Evolutionary conservation across 1,140 invertebrate genomes (phyloP).

Genomic region (Drosophila nannoptera): DNA sequence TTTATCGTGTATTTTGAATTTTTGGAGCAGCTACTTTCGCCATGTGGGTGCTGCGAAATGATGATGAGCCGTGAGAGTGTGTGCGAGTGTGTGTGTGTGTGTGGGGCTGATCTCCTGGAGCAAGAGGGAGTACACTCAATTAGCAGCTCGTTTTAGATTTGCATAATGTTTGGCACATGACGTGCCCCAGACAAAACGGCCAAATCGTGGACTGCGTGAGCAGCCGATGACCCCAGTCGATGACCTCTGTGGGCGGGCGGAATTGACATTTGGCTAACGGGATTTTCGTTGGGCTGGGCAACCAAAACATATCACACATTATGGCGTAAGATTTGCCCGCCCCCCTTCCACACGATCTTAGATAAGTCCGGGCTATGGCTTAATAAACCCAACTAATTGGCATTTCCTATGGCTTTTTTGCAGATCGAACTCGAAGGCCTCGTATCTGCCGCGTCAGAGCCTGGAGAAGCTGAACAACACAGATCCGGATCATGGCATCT

Average conservation of each 20-base stretch:
- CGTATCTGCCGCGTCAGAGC: slow-evolving; percentile 86
- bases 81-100: background rate
- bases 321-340: too few relatives aligned
- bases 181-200: background rate
- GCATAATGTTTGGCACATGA: slow-evolving; percentile 46
- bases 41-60: slow-evolving; percentile 55
- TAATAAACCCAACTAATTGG: background rate
- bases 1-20: slow-evolving; percentile 9
- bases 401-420: slow-evolving; percentile 53
- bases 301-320: too few relatives aligned
- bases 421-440: slow-evolving; percentile 90
- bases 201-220: slow-evolving; percentile 54
- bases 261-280: slow-evolving; percentile 29
- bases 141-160: slow-evolving; percentile 54
- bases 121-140: slow-evolving; percentile 46
- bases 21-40: slow-evolving; percentile 54
- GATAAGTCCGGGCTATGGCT: too few relatives aligned
- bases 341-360: too few relatives aligned
- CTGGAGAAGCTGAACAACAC: slow-evolving; percentile 81
- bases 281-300: slow-evolving; percentile 18
- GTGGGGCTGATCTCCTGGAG: slow-evolving; percentile 23
- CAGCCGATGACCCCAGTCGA: slow-evolving; percentile 25
- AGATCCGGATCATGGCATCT: slow-evolving; percentile 86
- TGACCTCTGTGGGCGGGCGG: slow-evolving; percentile 10
- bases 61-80: slow-evolving; percentile 1